Evolutionary conservation across 2,797 vertebrate species (phyloP).

Genomic region (Naso thynnoides): DNA sequence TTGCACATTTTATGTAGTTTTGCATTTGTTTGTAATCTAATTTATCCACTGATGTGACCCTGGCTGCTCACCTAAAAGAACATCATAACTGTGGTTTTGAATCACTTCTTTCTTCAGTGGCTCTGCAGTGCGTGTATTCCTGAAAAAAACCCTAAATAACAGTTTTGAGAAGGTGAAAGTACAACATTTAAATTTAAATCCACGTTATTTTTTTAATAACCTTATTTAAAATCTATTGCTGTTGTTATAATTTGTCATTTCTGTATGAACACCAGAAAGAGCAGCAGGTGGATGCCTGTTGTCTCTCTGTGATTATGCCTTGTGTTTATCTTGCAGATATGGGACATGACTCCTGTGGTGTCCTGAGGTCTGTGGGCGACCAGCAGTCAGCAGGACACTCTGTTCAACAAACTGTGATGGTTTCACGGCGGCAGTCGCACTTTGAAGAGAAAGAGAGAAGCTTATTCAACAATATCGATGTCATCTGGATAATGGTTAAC

Average conservation of each 20-base stretch:
- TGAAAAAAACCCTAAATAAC: background rate
- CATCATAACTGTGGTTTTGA: background rate
- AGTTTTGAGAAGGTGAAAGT: background rate
- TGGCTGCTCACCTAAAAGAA: background rate
- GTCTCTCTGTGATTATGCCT: background rate
- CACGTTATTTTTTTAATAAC: background rate
- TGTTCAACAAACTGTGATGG: constrained; percentile 29
- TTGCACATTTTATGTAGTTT: background rate
- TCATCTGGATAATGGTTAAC: constrained; percentile 64
- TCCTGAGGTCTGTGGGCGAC: constrained; percentile 86
- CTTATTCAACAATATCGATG: background rate
- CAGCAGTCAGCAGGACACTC: constrained; percentile 16
- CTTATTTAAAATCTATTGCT: background rate
- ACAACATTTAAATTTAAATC: background rate
- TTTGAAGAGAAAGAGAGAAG: constrained; percentile 17
- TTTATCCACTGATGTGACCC: background rate
- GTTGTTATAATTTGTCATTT: background rate
- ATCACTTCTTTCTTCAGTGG: background rate
- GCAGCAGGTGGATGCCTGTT: background rate
- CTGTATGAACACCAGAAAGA: background rate
- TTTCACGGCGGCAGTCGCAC: constrained; percentile 4
- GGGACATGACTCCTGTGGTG: constrained; percentile 98
- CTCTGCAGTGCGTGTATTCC: background rate
- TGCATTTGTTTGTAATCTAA: background rate
- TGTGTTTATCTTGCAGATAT: constrained; percentile 85